These are phyloP conservation scores for Pseudocheirus occidentalis DNA, from an alignment of 2,797 vertebrate genomes.

Conservation along the genomic window DNA sequence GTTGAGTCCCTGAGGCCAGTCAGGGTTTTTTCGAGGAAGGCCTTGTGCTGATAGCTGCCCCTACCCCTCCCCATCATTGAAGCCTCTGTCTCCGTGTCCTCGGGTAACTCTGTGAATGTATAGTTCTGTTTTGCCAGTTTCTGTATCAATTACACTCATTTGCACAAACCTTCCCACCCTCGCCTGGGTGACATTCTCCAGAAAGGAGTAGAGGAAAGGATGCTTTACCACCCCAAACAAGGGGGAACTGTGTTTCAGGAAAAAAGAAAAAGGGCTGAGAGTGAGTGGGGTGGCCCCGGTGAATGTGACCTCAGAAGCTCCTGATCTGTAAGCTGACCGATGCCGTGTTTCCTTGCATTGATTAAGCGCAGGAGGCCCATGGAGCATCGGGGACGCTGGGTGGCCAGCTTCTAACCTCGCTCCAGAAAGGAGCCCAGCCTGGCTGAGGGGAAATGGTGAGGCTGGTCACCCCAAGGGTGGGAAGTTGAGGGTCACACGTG, in stretches of 20 bases:
- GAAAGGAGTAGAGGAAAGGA: slow-evolving; percentile 49
- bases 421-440: background rate
- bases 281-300: slow-evolving; percentile 13
- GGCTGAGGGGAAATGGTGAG: background rate
- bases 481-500: background rate
- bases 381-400: background rate
- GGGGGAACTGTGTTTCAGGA: slow-evolving; percentile 35
- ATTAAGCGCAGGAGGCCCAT: slow-evolving; percentile 31
- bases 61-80: slow-evolving; percentile 50
- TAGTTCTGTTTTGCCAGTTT: slow-evolving; percentile 37
- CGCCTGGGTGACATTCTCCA: slow-evolving; percentile 50
- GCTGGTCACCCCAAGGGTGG: background rate
- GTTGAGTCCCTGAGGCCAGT: slow-evolving; percentile 31
- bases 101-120: slow-evolving; percentile 34
- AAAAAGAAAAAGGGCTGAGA: slow-evolving; percentile 40
- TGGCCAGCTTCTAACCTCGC: background rate
- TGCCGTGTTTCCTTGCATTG: slow-evolving; percentile 48
- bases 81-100: slow-evolving; percentile 42
- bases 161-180: slow-evolving; percentile 25
- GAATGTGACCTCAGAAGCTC: slow-evolving; percentile 44
- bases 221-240: slow-evolving; percentile 53
- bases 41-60: background rate
- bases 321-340: slow-evolving; percentile 27
- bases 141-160: slow-evolving; percentile 41
- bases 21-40: background rate